These are phyloP conservation scores for Polydrusus tereticollis DNA, from an alignment of 2,888 invertebrate species.

Conservation along the genomic window DNA sequence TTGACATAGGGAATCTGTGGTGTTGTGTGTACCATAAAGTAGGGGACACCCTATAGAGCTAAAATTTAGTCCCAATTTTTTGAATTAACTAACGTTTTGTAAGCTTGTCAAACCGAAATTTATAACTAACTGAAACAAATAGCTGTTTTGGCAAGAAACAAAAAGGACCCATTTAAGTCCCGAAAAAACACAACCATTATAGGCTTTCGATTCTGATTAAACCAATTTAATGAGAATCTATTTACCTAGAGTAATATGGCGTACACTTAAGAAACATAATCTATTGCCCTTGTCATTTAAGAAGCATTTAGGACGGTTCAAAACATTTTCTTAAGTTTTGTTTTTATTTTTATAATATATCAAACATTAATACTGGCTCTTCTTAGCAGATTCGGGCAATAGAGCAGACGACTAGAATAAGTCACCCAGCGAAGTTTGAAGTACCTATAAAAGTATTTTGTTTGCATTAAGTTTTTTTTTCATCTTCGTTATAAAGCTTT, in stretches of 20 bases:
- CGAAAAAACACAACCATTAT: constrained; percentile 29
- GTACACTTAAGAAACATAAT: constrained; percentile 60
- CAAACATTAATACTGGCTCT: constrained; percentile 64
- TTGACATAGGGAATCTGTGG: too few relatives aligned
- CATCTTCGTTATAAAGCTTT: not conserved
- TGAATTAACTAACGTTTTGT: too few relatives aligned
- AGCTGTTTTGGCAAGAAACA: constrained; percentile 64
- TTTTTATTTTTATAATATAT: constrained; percentile 50
- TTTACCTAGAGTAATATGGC: constrained; percentile 55
- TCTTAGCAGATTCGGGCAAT: constrained; percentile 62
- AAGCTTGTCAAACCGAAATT: too few relatives aligned
- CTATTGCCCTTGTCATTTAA: constrained; percentile 60
- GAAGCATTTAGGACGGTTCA: constrained; percentile 65
- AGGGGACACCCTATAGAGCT: too few relatives aligned
- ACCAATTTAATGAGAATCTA: constrained; percentile 19
- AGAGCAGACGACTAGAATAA: constrained; percentile 65
- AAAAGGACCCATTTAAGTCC: constrained; percentile 14
- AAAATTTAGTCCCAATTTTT: too few relatives aligned
- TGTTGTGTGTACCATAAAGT: too few relatives aligned
- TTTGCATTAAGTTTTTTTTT: not conserved
- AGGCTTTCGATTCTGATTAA: constrained; percentile 14
- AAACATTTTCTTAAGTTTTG: constrained; percentile 59
- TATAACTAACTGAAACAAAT: constrained; percentile 48
- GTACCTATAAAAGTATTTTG: constrained; percentile 10
- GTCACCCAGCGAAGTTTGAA: constrained; percentile 60